These are phyloP conservation scores for Halcyon senegalensis DNA, from an alignment of 2,113 vertebrate species.

Conservation along the genomic window DNA sequence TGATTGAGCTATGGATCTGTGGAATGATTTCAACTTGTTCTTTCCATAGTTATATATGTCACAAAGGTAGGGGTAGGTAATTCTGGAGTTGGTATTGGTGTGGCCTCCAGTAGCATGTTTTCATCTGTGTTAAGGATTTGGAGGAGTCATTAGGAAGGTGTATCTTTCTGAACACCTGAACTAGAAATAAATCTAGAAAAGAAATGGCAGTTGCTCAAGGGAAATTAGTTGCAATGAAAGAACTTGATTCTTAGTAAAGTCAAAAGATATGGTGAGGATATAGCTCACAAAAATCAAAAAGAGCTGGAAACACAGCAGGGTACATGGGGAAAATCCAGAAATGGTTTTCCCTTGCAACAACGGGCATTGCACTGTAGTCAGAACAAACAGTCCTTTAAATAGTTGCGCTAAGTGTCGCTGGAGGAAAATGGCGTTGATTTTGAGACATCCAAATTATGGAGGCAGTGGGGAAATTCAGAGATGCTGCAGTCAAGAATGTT, in stretches of 20 bases:
- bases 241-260: not conserved
- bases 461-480: not conserved
- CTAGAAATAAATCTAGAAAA: not conserved
- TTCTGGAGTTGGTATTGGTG: not conserved
- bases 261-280: not conserved
- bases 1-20: not conserved
- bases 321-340: not conserved
- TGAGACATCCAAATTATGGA: not conserved
- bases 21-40: not conserved
- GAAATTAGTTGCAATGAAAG: not conserved
- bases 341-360: not conserved
- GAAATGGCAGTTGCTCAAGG: not conserved
- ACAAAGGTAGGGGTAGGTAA: not conserved
- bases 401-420: not conserved
- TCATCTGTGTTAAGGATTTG: not conserved
- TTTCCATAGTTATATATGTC: not conserved
- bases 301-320: not conserved
- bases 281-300: not conserved
- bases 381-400: not conserved
- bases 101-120: not conserved
- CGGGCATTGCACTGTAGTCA: fast-evolving
- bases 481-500: not conserved
- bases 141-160: not conserved
- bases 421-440: not conserved
- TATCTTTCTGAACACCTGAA: not conserved